Evolutionary conservation across 1,140 invertebrate genomes (phyloP).

Genomic region (Drosophila subpulchrella): DNA sequence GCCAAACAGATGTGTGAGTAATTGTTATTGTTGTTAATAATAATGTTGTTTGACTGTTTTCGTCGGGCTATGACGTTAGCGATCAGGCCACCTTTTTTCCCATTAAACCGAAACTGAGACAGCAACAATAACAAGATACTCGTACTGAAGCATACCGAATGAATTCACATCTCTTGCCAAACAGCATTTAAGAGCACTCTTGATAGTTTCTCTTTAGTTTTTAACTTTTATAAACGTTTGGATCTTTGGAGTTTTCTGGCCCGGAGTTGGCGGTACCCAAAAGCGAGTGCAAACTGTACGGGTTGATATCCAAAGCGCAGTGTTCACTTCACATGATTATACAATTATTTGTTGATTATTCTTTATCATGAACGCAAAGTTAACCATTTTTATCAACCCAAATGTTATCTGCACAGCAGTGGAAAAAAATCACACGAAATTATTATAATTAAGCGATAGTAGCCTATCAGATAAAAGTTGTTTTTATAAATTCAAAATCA

Average conservation of each 20-base stretch:
- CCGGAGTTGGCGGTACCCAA: slow-evolving; percentile 13
- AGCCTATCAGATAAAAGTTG: background rate
- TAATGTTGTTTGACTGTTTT: slow-evolving; percentile 32
- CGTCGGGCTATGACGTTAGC: slow-evolving; percentile 54
- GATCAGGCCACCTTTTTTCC: slow-evolving; percentile 72
- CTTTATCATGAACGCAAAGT: slow-evolving; percentile 47
- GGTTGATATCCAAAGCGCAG: slow-evolving; percentile 9
- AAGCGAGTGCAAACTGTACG: slow-evolving; percentile 3
- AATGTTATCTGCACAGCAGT: slow-evolving; percentile 39
- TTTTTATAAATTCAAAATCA: background rate
- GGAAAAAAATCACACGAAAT: slow-evolving; percentile 40
- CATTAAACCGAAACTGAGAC: slow-evolving; percentile 24
- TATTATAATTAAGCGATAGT: slow-evolving; percentile 60
- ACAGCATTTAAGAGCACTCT: slow-evolving; percentile 31
- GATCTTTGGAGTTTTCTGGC: slow-evolving; percentile 7
- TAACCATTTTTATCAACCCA: slow-evolving; percentile 22
- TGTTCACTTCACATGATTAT: slow-evolving; percentile 44
- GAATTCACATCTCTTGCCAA: slow-evolving; percentile 8
- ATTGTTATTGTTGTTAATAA: slow-evolving; percentile 44
- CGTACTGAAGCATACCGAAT: slow-evolving; percentile 6
- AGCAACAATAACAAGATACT: slow-evolving; percentile 17
- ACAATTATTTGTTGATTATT: slow-evolving; percentile 39
- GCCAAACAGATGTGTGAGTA: slow-evolving; percentile 44
- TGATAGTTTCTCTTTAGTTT: slow-evolving; percentile 16
- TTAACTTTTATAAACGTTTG: slow-evolving; percentile 1